Percentiles rank a stretch among this genome's conserved stretches.
Evolutionary conservation across 2,113 vertebrate species (phyloP).

Genomic region (Megaceryle torquata): DNA sequence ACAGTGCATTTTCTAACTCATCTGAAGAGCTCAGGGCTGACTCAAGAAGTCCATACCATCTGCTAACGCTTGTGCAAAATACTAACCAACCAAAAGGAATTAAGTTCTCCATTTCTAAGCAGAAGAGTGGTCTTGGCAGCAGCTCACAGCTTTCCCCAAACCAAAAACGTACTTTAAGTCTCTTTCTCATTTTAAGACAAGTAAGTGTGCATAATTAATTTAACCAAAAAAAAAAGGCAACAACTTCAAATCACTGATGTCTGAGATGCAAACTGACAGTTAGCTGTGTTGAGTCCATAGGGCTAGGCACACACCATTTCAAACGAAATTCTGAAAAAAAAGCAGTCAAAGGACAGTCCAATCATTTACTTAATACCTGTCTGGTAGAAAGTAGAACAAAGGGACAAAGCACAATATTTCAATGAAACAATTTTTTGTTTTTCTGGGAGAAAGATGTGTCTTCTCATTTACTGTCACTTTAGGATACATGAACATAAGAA

Average conservation of each 20-base stretch:
- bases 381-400: not conserved
- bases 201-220: not conserved
- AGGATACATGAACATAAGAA: not conserved
- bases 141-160: not conserved
- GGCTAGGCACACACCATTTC: not conserved
- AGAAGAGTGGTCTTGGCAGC: not conserved
- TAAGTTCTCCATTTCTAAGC: not conserved
- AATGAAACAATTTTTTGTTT: not conserved
- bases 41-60: not conserved
- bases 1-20: rapidly evolving
- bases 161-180: rapidly evolving
- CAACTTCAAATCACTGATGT: not conserved
- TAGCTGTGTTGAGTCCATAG: not conserved
- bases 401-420: not conserved
- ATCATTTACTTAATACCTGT: not conserved
- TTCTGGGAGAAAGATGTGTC: not conserved
- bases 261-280: not conserved
- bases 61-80: not conserved
- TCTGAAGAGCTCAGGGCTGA: not conserved
- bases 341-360: not conserved
- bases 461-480: not conserved
- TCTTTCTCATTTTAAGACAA: not conserved
- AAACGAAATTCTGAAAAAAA: not conserved
- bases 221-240: not conserved
- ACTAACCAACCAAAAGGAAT: not conserved